Base-by-base conservation (phyloP, 2,113 vertebrate species). In the Rhinopomastus cyanomelas region DNA sequence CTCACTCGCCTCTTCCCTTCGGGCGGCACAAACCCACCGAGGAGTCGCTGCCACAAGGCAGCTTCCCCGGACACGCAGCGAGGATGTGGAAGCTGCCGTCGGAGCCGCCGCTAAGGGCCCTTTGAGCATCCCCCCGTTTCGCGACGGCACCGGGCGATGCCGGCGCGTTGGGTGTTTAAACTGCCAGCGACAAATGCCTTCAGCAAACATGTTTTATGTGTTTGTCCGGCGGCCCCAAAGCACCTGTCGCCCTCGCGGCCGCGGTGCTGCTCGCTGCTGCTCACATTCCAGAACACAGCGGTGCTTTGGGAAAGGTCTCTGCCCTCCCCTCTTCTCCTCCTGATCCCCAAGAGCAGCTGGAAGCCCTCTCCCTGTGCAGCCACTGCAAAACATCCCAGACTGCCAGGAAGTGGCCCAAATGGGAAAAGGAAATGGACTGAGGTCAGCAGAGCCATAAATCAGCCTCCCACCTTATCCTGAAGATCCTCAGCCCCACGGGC, bases 171-270 rank as follows among this genome's bases (percentile, higher is more conserved):
- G 93, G 89, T 92, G 91, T 94, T 97, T 93, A 79, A 95, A 95
- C 87, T 96, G 84, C 62, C 84, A 88, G 65, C 6, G 84, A 87
- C 85, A 94, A 95, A 95, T 94, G 89, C 91, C 86, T 95, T 93
- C 90, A 95, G 92, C 91, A 94, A 94, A 91, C 76, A 92, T n/a
- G 46, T 79, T 93, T 85, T 79, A 95, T 94, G 87, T 86, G 93
- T 94, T 95, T 84, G 77, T 86, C 76, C 88, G 71, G 37, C 14
- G 64, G 76, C 88, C 16, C 83, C 68, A 77, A 60, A 85, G 81
- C 1, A 5, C 67, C 83, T 85, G 88, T 89, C 14, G 5, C 85
- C 72, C 94, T 57, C 85, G 80, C 69, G 80, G 91, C 68, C 79
- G 61, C 84, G 78, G 65, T 75, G 57, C 73, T 76, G 78, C 87